These are phyloP conservation scores for Myotis davidii DNA, from an alignment of 2,113 vertebrate species.

Conservation along the genomic window DNA sequence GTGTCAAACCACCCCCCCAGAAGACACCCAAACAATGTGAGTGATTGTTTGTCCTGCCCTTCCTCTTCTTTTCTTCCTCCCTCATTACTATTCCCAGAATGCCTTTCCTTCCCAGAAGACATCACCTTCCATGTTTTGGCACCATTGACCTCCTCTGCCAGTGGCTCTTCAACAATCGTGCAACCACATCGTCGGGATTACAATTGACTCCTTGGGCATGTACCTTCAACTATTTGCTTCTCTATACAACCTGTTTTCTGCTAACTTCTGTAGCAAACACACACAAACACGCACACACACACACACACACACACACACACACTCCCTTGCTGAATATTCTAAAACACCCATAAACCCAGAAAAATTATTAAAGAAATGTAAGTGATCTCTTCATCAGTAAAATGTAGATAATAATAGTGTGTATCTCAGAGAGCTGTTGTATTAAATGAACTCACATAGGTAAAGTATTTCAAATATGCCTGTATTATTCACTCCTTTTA, in stretches of 20 bases:
- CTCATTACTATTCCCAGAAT: not conserved
- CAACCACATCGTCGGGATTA: not conserved
- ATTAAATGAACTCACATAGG: not conserved
- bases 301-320: too few species aligned
- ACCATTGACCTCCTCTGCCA: too few species aligned
- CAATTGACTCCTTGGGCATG: not conserved
- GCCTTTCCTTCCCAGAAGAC: not conserved
- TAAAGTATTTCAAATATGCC: not conserved
- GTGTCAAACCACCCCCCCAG: rapidly evolving
- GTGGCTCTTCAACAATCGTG: not conserved
- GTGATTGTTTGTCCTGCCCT: too few species aligned
- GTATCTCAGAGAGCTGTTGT: not conserved
- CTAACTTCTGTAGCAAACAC: not conserved
- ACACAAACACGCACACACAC: too few species aligned
- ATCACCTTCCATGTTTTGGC: not conserved
- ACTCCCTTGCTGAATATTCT: not conserved
- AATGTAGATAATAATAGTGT: not conserved
- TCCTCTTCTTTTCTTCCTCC: not conserved
- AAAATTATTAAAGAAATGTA: not conserved
- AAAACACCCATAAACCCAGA: not conserved
- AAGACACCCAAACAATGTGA: not conserved
- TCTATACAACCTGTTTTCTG: not conserved
- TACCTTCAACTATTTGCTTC: not conserved
- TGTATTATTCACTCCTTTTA: conserved; percentile 5
- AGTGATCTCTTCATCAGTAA: not conserved